Conservation (phyloP, 2,113 vertebrate species). For the Pongo pygmaeus region DNA sequence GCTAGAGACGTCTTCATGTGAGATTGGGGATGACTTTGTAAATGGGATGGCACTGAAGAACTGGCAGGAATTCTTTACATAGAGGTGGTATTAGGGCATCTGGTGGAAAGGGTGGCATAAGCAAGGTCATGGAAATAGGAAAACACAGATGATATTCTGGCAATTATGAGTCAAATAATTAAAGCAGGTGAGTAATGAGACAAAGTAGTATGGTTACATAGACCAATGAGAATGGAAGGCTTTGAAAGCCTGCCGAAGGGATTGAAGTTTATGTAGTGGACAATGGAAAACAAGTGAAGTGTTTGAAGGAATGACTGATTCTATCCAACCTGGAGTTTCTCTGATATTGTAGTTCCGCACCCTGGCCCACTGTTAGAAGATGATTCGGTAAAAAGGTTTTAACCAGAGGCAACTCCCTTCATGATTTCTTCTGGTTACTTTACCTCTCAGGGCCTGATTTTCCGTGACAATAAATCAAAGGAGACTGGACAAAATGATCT, state of each 20-base stretch:
- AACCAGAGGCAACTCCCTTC: not conserved
- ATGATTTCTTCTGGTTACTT: conserved; percentile 2
- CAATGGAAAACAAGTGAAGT: not conserved
- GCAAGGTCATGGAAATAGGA: not conserved
- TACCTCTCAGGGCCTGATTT: not conserved
- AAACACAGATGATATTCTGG: not conserved
- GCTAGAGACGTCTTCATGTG: not conserved
- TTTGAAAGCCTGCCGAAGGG: not conserved
- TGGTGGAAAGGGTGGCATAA: not conserved
- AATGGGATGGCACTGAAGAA: not conserved
- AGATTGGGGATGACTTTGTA: not conserved
- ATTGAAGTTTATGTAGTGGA: not conserved
- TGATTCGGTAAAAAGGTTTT: not conserved
- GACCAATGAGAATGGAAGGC: not conserved
- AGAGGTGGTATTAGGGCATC: not conserved
- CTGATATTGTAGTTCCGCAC: not conserved
- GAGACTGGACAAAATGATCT: not conserved
- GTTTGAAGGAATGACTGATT: not conserved
- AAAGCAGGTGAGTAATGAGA: not conserved
- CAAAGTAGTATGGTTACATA: not conserved
- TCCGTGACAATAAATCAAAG: not conserved
- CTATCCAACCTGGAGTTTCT: not conserved
- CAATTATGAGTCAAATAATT: conserved; percentile 7
- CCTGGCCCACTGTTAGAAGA: not conserved
- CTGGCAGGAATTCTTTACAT: not conserved